phyloP scores from a whole-genome alignment of 23 tunicate species.

The Trididemnum nubilum region DNA sequence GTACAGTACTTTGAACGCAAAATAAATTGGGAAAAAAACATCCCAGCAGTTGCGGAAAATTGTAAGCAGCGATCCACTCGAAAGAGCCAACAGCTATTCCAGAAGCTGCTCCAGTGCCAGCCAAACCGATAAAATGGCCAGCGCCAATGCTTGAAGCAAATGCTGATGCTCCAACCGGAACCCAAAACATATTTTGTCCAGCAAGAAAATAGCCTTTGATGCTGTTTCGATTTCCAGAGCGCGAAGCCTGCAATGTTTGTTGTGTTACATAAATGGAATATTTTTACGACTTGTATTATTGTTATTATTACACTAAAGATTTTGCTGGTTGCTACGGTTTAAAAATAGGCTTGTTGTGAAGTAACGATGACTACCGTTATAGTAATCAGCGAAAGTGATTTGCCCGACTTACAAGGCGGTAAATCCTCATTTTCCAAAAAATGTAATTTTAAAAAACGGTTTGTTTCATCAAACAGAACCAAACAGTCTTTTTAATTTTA shows the following conservation, averaged over 20 bases:
- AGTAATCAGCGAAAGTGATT: too few relatives aligned
- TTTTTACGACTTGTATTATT: too few relatives aligned
- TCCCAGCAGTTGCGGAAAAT: conserved; percentile 56
- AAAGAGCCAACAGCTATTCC: conserved; percentile 81
- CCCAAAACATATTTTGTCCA: conserved; percentile 70
- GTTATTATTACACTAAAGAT: too few relatives aligned
- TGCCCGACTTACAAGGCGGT: too few relatives aligned
- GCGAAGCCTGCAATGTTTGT: conserved; percentile 61
- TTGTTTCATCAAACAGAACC: too few relatives aligned
- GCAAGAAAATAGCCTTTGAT: conserved; percentile 77
- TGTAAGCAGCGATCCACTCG: conserved; percentile 84
- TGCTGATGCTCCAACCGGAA: conserved; percentile 76
- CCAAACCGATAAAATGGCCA: conserved; percentile 88
- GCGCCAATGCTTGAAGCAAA: conserved; percentile 88
- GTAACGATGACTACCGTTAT: too few relatives aligned
- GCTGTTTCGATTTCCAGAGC: conserved; percentile 36
- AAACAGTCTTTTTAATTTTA: too few relatives aligned
- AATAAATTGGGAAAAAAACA: conserved; percentile 69
- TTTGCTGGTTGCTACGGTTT: too few relatives aligned
- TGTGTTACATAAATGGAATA: neutral
- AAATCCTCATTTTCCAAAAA: too few relatives aligned
- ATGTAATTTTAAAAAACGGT: too few relatives aligned
- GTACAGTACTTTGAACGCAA: conserved; percentile 61
- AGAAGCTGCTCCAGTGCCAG: conserved; percentile 80
- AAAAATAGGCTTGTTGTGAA: too few relatives aligned